A percentile compares a stretch with the other conserved stretches of the same genome.
Evolutionary conservation across 2,888 invertebrate species (phyloP).

Genomic region (Fragum sueziense): DNA sequence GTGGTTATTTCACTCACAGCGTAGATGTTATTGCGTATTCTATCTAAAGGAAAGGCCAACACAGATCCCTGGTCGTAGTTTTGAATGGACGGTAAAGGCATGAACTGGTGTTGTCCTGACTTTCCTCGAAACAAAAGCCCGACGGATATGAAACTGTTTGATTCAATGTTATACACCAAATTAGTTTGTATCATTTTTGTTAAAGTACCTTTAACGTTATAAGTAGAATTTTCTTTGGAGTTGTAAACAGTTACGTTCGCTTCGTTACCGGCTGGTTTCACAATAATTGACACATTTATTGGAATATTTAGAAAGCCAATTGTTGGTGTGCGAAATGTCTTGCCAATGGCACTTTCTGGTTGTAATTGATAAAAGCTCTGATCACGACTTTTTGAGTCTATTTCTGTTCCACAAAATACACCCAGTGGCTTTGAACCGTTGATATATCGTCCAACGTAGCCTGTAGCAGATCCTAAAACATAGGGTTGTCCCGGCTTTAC

Average conservation of each 20-base stretch:
- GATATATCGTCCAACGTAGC: neutral
- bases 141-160: neutral
- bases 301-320: neutral
- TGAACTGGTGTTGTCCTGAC: neutral
- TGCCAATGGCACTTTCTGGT: neutral
- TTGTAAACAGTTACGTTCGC: neutral
- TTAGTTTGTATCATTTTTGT: neutral
- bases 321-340: neutral
- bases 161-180: neutral
- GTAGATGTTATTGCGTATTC: neutral
- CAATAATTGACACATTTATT: neutral
- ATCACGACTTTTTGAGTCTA: neutral
- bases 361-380: slow-evolving; percentile 2
- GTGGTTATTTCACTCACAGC: neutral
- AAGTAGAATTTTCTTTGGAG: no score
- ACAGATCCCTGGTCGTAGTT: neutral
- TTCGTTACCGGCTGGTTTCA: neutral
- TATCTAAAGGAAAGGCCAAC: neutral
- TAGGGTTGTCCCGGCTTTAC: neutral
- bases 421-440: neutral
- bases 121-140: neutral
- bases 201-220: no score
- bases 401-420: slow-evolving; percentile 3
- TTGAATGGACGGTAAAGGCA: neutral
- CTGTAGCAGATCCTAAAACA: neutral